Percentiles rank a stretch among this genome's conserved stretches.
Conservation (phyloP, 2,888 invertebrate species). For the Dimorphilus gyrociliatus region DNA sequence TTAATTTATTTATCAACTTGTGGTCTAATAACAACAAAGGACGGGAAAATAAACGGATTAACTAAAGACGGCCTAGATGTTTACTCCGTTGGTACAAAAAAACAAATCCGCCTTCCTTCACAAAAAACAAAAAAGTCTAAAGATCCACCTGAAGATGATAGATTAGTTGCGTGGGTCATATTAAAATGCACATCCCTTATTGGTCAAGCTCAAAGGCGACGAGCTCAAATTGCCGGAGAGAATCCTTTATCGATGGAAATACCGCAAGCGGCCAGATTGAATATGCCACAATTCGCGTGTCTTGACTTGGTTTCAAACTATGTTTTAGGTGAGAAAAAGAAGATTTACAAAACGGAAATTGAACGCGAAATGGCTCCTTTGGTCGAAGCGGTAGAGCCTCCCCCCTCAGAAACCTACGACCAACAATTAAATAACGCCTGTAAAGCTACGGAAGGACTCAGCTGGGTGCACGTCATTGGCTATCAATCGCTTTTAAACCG, state of each 20-base stretch:
- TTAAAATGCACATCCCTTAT: conserved; percentile 27
- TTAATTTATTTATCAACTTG: conserved; percentile 24
- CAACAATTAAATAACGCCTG: conserved; percentile 23
- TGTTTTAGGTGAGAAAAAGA: conserved; percentile 32
- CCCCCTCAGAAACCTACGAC: conserved; percentile 25
- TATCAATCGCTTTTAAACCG: conserved; percentile 31
- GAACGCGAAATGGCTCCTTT: conserved; percentile 33
- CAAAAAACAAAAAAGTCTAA: conserved; percentile 7
- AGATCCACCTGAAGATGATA: conserved; percentile 15
- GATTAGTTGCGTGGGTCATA: conserved; percentile 26
- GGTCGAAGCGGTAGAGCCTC: conserved; percentile 28
- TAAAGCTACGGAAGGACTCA: conserved; percentile 19
- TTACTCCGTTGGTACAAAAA: conserved; percentile 4
- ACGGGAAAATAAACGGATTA: conserved; percentile 6
- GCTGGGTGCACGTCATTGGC: conserved; percentile 32
- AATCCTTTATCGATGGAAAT: no score
- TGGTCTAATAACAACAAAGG: conserved; percentile 11
- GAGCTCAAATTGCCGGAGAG: conserved; percentile 14
- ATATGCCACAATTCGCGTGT: conserved; percentile 27
- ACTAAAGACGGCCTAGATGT: conserved; percentile 10
- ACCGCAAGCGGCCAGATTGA: conserved; percentile 12
- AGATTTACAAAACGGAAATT: conserved; percentile 31
- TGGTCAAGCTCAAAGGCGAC: conserved; percentile 20
- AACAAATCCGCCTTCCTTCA: conserved; percentile 2
- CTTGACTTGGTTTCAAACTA: conserved; percentile 29